Conservation (phyloP, 2,888 invertebrate species). For the Mythimna ferrago region DNA sequence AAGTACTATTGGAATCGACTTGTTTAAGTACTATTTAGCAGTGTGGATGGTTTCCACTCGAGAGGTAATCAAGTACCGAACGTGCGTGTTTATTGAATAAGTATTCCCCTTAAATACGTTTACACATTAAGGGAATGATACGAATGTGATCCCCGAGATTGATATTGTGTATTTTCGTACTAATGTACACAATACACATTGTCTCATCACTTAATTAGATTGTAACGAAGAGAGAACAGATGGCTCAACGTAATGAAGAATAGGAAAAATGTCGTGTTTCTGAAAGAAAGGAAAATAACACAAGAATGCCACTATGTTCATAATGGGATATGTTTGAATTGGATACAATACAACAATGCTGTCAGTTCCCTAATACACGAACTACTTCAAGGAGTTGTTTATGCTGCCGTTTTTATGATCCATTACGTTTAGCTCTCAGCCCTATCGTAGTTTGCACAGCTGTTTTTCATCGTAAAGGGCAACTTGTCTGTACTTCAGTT, state of each 20-base stretch:
- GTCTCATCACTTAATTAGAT: slow-evolving; percentile 52
- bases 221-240: slow-evolving; percentile 48
- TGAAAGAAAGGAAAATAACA: slow-evolving; percentile 24
- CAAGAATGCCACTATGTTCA: slow-evolving; percentile 10
- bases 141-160: slow-evolving; percentile 18
- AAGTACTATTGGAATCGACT: slow-evolving; percentile 27
- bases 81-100: slow-evolving; percentile 27
- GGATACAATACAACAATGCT: slow-evolving; percentile 8
- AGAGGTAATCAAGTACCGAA: slow-evolving; percentile 36
- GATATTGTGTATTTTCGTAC: slow-evolving; percentile 39
- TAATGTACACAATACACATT: slow-evolving; percentile 39
- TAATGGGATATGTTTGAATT: slow-evolving; percentile 33
- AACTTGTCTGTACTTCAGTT: slow-evolving; percentile 12
- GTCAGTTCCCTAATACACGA: slow-evolving; percentile 20
- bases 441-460: slow-evolving; percentile 33
- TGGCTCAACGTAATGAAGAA: slow-evolving; percentile 47
- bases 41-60: slow-evolving; percentile 28
- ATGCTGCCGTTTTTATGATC: slow-evolving; percentile 26
- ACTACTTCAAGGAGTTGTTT: slow-evolving; percentile 9
- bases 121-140: slow-evolving; percentile 33
- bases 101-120: slow-evolving; percentile 30
- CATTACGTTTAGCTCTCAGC: slow-evolving; percentile 17
- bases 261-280: slow-evolving; percentile 37
- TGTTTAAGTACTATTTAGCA: slow-evolving; percentile 39
- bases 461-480: slow-evolving; percentile 16